Percentiles rank a stretch among this genome's conserved stretches.
Conservation (phyloP, 2,888 invertebrate species). For the Malthinus seriepunctatus region DNA sequence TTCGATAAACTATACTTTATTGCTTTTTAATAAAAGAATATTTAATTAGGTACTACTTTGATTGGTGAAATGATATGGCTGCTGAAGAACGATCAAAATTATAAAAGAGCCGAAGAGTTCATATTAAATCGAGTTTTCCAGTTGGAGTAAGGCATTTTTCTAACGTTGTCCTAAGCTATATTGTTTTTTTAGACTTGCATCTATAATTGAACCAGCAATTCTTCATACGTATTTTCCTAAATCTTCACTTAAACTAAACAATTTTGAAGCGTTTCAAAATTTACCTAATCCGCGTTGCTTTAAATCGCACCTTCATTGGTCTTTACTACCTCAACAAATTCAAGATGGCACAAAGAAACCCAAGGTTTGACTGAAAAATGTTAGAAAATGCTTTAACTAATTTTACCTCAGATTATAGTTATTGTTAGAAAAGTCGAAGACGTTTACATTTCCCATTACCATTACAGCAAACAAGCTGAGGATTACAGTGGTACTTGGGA, state of each 20-base stretch:
- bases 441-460: slow-evolving; percentile 84
- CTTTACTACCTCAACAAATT: slow-evolving; percentile 59
- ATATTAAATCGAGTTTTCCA: background rate
- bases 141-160: background rate
- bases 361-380: slow-evolving; percentile 44
- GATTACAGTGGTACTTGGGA: slow-evolving; percentile 65
- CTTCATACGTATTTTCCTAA: background rate
- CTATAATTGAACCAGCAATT: background rate
- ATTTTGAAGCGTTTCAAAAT: background rate
- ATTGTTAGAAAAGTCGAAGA: slow-evolving; percentile 89
- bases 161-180: background rate
- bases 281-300: slow-evolving; percentile 56
- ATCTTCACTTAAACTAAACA: background rate
- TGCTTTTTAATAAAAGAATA: no score
- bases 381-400: background rate
- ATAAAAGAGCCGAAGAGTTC: background rate
- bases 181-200: no score
- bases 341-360: slow-evolving; percentile 49
- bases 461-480: slow-evolving; percentile 71
- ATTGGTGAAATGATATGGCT: slow-evolving; percentile 4
- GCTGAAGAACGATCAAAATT: background rate
- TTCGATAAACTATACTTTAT: background rate
- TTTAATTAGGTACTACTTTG: slow-evolving; percentile 2
- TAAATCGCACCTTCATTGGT: slow-evolving; percentile 66
- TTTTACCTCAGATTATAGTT: slow-evolving; percentile 65